phyloP scores from a whole-genome alignment of 2,113 vertebrate genomes.

The Tiliqua scincoides region DNA sequence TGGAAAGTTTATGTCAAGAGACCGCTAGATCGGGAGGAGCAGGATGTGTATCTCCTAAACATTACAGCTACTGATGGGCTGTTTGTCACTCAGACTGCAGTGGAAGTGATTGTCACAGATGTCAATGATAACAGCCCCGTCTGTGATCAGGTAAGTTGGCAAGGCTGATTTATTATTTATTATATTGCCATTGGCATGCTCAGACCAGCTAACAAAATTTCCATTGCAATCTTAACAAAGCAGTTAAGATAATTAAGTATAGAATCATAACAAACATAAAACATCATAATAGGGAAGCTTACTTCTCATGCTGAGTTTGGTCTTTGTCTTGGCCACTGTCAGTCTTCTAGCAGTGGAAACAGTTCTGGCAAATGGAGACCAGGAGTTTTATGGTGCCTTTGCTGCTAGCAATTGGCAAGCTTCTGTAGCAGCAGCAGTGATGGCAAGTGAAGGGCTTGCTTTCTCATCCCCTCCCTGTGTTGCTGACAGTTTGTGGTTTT shows the following conservation, averaged over 20 bases:
- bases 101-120: conserved; percentile 90
- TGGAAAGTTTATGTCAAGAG: conserved; percentile 98
- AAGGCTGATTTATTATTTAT: rapidly evolving
- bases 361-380: not conserved
- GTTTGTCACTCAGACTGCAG: conserved; percentile 87
- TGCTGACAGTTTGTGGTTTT: not conserved
- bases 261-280: not conserved
- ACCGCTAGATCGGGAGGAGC: conserved; percentile 89
- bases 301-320: not conserved
- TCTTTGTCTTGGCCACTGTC: not conserved
- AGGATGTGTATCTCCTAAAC: conserved; percentile 89
- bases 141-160: conserved; percentile 87
- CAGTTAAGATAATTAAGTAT: not conserved
- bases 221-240: not conserved
- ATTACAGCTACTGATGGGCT: conserved; percentile 95
- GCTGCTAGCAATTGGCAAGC: not conserved
- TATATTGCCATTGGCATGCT: not conserved
- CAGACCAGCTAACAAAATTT: not conserved
- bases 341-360: not conserved
- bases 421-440: not conserved
- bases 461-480: not conserved
- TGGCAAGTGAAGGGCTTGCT: too few species aligned
- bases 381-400: not conserved
- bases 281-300: not conserved
- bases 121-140: conserved; percentile 94